Conservation (phyloP, 2,888 invertebrate species). For the Acheta domesticus region DNA sequence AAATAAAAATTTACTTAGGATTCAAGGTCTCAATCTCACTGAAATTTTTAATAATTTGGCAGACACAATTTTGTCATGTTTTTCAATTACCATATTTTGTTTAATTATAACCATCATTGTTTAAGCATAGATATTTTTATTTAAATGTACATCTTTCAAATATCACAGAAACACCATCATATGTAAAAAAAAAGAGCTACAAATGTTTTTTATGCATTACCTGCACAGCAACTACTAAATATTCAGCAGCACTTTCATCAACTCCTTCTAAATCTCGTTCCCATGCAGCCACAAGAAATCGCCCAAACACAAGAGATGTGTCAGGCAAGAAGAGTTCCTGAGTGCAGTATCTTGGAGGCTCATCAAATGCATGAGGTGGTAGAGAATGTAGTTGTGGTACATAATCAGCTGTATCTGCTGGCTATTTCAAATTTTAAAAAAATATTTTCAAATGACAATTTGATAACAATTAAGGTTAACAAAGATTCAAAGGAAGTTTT, state of each 20-base stretch:
- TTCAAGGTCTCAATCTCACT: no score
- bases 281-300: conserved; percentile 84
- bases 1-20: no score
- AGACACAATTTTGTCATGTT: no score
- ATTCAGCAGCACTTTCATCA: conserved; percentile 75
- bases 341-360: conserved; percentile 57
- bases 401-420: conserved; percentile 46
- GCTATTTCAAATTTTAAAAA: conserved; percentile 39
- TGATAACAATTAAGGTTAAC: not conserved
- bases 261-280: conserved; percentile 82
- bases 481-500: no score
- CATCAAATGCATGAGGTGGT: conserved; percentile 47
- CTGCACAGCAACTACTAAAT: conserved; percentile 77
- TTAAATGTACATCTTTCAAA: no score
- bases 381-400: conserved; percentile 43
- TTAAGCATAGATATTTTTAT: no score
- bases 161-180: no score
- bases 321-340: conserved; percentile 82
- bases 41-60: no score
- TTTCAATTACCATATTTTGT: no score
- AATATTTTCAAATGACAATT: not conserved
- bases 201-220: conserved; percentile 43
- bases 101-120: no score
- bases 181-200: no score
- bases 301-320: conserved; percentile 73